Conservation (phyloP, 2,888 invertebrate genomes). For the Ichneumoninae sp. region DNA sequence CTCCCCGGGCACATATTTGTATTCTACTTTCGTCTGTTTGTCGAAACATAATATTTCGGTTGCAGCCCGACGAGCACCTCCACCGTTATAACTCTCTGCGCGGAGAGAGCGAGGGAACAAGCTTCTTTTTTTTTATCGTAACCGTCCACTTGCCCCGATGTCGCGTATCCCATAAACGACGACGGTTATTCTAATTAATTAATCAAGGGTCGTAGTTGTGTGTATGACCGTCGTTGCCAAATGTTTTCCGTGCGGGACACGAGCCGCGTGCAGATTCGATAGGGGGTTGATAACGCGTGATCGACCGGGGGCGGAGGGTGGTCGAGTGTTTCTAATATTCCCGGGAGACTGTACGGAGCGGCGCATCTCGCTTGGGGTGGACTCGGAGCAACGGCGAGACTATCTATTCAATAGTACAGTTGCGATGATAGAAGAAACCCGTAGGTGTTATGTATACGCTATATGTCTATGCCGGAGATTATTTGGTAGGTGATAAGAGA, state of each 20-base stretch:
- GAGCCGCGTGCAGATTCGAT: constrained; percentile 45
- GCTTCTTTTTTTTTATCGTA: constrained; percentile 31
- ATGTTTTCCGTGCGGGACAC: constrained; percentile 28
- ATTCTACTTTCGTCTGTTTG: constrained; percentile 82
- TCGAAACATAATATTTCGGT: constrained; percentile 83
- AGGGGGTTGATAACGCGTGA: constrained; percentile 65
- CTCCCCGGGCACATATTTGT: constrained; percentile 80
- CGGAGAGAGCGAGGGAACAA: constrained; percentile 9
- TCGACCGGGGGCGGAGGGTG: constrained; percentile 43
- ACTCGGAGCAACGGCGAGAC: constrained; percentile 77
- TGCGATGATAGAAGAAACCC: not conserved
- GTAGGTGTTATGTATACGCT: constrained; percentile 20
- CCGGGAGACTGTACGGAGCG: constrained; percentile 1
- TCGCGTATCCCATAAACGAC: not conserved
- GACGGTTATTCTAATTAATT: constrained; percentile 46
- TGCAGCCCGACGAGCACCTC: constrained; percentile 70
- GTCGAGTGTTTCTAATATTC: constrained; percentile 37
- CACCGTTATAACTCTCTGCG: constrained; percentile 8
- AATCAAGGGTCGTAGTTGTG: constrained; percentile 22
- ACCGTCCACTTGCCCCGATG: not conserved
- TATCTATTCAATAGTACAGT: constrained; percentile 81
- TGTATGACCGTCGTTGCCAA: constrained; percentile 1
- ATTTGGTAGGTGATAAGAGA: constrained; percentile 82
- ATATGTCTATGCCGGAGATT: constrained; percentile 75
- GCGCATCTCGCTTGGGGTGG: constrained; percentile 75